phyloP scores from a whole-genome alignment of 2,888 invertebrate genomes.

The Smittia sp. region DNA sequence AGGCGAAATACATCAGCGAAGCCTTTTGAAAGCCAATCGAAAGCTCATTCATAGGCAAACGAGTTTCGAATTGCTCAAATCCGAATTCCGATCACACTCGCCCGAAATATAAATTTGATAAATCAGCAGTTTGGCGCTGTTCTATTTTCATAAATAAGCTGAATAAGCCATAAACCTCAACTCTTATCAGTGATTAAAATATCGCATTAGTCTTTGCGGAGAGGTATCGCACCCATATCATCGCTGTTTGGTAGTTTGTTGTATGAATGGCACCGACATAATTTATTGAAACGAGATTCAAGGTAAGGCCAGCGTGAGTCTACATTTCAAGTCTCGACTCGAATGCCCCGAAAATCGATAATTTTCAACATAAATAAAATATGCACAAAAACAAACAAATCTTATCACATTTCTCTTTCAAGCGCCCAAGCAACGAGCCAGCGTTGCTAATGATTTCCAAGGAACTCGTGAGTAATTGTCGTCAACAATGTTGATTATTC shows the following conservation, averaged over 20 bases:
- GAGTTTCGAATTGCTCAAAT: not conserved
- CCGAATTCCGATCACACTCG: not conserved
- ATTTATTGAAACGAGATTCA: conserved; percentile 16
- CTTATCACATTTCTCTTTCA: conserved; percentile 11
- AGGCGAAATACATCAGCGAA: not conserved
- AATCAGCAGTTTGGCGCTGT: conserved; percentile 15
- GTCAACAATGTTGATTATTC: not conserved
- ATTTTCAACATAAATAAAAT: conserved; percentile 1
- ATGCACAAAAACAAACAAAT: conserved; percentile 10
- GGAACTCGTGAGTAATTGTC: conserved; percentile 1
- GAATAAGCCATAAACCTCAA: not conserved
- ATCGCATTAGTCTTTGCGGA: conserved; percentile 4
- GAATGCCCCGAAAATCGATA: conserved; percentile 14
- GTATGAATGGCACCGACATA: conserved; percentile 9
- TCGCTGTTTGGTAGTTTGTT: not conserved
- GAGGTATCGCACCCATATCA: conserved; percentile 12
- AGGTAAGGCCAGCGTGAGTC: not conserved
- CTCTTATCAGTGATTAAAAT: conserved; percentile 18
- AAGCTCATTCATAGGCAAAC: not conserved
- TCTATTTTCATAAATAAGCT: not conserved
- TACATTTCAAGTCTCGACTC: not conserved
- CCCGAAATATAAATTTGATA: not conserved
- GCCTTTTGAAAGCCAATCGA: not conserved
- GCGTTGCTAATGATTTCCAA: conserved; percentile 7
- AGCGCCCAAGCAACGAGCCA: not conserved